These are phyloP conservation scores for Eurytoma adleriae DNA, from an alignment of 2,888 invertebrate genomes.

Conservation along the genomic window DNA sequence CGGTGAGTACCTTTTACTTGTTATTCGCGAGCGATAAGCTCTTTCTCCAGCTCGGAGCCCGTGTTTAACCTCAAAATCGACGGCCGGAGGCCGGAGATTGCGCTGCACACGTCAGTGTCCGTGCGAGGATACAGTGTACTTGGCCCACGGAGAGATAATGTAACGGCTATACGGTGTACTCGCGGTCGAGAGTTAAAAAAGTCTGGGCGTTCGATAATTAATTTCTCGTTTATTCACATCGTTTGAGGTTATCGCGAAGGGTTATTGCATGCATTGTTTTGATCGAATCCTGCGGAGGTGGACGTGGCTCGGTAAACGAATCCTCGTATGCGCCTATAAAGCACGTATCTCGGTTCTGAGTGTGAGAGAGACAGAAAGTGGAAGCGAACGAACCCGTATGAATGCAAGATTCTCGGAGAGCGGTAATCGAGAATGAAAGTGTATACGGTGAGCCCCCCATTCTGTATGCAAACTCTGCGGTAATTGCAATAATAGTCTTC, in stretches of 20 bases:
- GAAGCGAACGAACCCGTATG: slow-evolving; percentile 6
- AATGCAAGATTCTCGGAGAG: slow-evolving; percentile 25
- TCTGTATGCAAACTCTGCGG: neutral
- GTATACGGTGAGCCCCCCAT: neutral
- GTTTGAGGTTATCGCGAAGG: slow-evolving; percentile 3
- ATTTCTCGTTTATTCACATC: too few relatives aligned
- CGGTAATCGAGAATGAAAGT: slow-evolving; percentile 29
- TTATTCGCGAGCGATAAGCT: neutral
- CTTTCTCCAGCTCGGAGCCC: neutral
- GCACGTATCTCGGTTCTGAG: neutral
- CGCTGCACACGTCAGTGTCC: neutral
- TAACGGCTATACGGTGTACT: neutral
- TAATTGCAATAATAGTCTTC: too few relatives aligned
- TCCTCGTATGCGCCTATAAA: neutral
- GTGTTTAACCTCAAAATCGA: slow-evolving; percentile 49
- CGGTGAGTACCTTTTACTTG: slow-evolving; percentile 38
- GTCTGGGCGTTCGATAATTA: too few relatives aligned
- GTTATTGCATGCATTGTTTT: slow-evolving; percentile 12
- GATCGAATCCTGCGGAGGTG: slow-evolving; percentile 5
- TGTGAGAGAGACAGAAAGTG: neutral
- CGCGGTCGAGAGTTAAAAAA: too few relatives aligned
- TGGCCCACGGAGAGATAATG: neutral
- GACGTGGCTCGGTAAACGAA: neutral
- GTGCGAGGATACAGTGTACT: neutral
- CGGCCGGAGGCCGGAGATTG: neutral